phyloP scores from a whole-genome alignment of 2,888 invertebrate species.

The Cheilosia grossa region DNA sequence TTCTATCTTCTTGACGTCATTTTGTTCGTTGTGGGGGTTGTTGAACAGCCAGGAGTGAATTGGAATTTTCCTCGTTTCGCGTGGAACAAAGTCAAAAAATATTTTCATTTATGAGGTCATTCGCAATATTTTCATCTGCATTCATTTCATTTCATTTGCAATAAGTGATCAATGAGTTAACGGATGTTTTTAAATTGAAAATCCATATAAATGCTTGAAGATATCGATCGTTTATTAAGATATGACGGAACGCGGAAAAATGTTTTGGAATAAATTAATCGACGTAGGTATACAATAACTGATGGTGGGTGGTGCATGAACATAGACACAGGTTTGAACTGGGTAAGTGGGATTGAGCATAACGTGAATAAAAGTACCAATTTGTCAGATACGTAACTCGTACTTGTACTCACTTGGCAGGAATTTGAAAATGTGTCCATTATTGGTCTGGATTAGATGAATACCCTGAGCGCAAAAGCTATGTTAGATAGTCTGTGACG shows the following conservation, averaged over 20 bases:
- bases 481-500: too few relatives aligned
- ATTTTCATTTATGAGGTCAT: conserved; percentile 60
- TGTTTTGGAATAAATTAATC: conserved; percentile 8
- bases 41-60: conserved; percentile 29
- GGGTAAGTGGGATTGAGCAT: too few relatives aligned
- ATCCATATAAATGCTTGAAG: conserved; percentile 22
- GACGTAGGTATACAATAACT: not conserved
- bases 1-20: conserved; percentile 54
- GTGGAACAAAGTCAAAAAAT: conserved; percentile 3
- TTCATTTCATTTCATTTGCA: conserved; percentile 13
- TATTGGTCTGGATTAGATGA: too few relatives aligned
- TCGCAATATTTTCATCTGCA: conserved; percentile 31
- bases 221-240: conserved; percentile 29
- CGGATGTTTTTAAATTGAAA: conserved; percentile 35
- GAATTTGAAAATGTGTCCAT: too few relatives aligned
- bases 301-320: not conserved
- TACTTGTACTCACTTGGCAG: too few relatives aligned
- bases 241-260: conserved; percentile 12
- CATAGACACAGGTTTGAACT: too few relatives aligned
- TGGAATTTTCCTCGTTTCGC: conserved; percentile 18
- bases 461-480: too few relatives aligned
- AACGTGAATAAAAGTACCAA: too few relatives aligned
- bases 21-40: conserved; percentile 28
- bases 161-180: conserved; percentile 43
- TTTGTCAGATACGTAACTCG: too few relatives aligned